Evolutionary conservation across 2,113 vertebrate genomes (phyloP).

Genomic region (Etia nguti): DNA sequence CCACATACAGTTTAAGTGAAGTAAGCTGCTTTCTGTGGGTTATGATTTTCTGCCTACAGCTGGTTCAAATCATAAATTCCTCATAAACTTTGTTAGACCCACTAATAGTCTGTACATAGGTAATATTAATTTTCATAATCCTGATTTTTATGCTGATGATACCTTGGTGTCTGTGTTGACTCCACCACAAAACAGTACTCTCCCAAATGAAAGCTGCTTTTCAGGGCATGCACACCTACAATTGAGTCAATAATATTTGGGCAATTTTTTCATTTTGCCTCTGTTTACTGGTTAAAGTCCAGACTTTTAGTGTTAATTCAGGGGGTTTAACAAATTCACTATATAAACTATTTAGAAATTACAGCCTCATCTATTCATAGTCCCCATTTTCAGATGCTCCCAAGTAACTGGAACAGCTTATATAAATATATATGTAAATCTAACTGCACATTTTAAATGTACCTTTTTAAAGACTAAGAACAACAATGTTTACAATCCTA

Average conservation of each 20-base stretch:
- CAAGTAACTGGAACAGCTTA: no score
- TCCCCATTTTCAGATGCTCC: no score
- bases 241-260: neutral
- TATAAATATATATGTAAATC: no score
- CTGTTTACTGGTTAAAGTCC: neutral
- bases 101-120: neutral
- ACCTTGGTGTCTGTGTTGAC: neutral
- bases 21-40: neutral
- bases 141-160: neutral
- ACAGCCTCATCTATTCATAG: neutral
- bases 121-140: neutral
- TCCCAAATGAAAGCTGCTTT: neutral
- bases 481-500: fast-evolving
- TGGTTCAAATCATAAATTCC: neutral
- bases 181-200: neutral
- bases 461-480: neutral
- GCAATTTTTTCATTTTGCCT: neutral
- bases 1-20: neutral
- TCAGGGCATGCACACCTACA: neutral
- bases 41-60: neutral
- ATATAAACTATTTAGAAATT: neutral
- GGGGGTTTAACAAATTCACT: neutral
- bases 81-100: neutral
- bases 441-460: neutral
- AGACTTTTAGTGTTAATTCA: neutral